Evolutionary conservation across 1,140 invertebrate species (phyloP), one percentile per base, ranked within the genome.

Genomic region (Drosophila fuyamai): DNA sequence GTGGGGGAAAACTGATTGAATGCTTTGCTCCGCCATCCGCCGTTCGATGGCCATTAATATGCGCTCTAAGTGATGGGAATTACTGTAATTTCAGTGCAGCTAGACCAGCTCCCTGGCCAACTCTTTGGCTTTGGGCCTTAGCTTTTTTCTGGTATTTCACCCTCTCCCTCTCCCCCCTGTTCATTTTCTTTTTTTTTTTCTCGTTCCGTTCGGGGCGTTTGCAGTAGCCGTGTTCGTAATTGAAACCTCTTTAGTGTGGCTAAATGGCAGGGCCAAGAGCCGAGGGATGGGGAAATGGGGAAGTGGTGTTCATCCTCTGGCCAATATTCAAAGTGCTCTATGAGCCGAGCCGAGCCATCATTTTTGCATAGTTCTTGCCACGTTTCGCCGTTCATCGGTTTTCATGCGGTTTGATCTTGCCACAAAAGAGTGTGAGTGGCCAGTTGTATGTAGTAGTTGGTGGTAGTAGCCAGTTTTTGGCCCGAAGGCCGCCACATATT

Each of bases 11-110:
- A 66, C 73, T 76, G 73, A 67, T 76, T 76, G 73, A 76, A 76
- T 76, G 70, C 76, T 58, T 76, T 59, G 47, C 70, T 67, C 56
- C 46, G 54, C 61, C 60, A 80, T 80, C 71, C 77, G 63, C 76
- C 68, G 82, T 78, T 85, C 82, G 70, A 85, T 79, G 79, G 83
- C 82, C 89, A 89, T 91, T 91, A 91, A 91, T 91, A 91, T 89
- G 81, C 89, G 79, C 89, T 91, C 89, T 89, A 91, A 91, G 89
- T 91, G 89, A 89, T 89, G 89, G 79, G 84, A 91, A 91, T 91
- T 91, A 91, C 89, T 57, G 89, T 91, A 89, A 91, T 91, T 91
- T 91, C 78, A 73, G 67, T 65, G 71, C 71, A 75, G 75, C 73
- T 88, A 88, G 82, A 40, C 47, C 68, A 73, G 41, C 73, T 60